Conservation (phyloP, 92 coral and sea anemone species). For the Porites lobata region DNA sequence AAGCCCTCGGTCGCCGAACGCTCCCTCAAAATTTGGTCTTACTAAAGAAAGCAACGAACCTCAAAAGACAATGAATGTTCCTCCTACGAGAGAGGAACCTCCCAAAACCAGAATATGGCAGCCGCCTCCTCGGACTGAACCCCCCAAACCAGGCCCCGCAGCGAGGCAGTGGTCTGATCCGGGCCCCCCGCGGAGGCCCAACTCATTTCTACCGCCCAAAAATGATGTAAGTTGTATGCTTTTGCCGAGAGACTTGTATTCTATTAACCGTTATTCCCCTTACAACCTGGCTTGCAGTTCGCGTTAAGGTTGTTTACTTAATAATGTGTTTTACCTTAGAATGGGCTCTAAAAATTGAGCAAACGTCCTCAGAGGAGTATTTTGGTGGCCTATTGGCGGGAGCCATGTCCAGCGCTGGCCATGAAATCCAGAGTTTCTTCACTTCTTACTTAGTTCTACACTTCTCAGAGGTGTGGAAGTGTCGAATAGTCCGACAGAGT, state of each 20-base stretch:
- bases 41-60: neutral
- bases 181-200: slow-evolving; percentile 53
- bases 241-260: neutral
- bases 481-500: no score
- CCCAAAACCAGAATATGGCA: slow-evolving; percentile 59
- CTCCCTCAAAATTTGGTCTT: slow-evolving; percentile 18
- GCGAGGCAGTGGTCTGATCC: slow-evolving; percentile 51
- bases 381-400: no score
- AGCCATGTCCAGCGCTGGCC: no score
- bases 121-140: slow-evolving; percentile 42
- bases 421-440: no score
- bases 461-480: no score
- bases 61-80: neutral
- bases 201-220: slow-evolving; percentile 69
- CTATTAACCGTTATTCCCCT: neutral
- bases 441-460: no score
- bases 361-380: no score
- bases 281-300: neutral
- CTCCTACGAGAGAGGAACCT: slow-evolving; percentile 48
- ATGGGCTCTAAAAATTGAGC: no score
- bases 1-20: slow-evolving; percentile 56
- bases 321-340: no score
- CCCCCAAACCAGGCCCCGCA: slow-evolving; percentile 1
- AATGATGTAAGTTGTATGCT: slow-evolving; percentile 34
- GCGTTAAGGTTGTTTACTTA: no score